Percentiles rank a stretch among this genome's conserved stretches.
Conservation (phyloP, 2,113 vertebrate genomes). For the Epinephelus lanceolatus region DNA sequence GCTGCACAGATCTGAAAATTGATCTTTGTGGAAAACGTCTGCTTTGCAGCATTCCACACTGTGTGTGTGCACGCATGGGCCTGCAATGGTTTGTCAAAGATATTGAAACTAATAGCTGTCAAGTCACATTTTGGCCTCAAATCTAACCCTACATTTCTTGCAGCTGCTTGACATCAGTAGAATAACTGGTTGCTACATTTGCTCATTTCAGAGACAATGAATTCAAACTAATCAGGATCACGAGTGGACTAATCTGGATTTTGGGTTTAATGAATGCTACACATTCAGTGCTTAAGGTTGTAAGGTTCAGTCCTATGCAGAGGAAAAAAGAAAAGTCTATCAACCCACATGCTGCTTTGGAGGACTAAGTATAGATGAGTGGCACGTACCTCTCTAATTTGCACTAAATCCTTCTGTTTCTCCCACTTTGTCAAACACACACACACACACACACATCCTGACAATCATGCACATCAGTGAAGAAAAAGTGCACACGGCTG, state of each 20-base stretch:
- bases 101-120: slow-evolving; percentile 6
- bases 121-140: background rate
- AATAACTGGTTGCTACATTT: background rate
- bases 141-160: background rate
- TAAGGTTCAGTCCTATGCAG: background rate
- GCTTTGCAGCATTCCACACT: slow-evolving; percentile 27
- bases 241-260: background rate
- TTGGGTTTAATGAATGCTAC: background rate
- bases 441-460: slow-evolving; percentile 4
- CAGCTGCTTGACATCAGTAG: background rate
- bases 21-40: slow-evolving; percentile 33
- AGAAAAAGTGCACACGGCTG: background rate
- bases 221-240: background rate
- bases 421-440: background rate
- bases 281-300: background rate
- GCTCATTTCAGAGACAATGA: background rate
- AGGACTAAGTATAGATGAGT: slow-evolving; percentile 21
- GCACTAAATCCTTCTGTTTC: slow-evolving; percentile 24
- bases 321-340: background rate
- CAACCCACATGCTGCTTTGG: slow-evolving; percentile 12
- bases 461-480: slow-evolving; percentile 13
- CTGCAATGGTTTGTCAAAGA: slow-evolving; percentile 10
- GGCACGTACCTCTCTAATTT: slow-evolving; percentile 20
- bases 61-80: background rate
- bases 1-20: slow-evolving; percentile 21